Base-by-base conservation (phyloP, 1,140 invertebrate species). In the Dendroctonus valens region DNA sequence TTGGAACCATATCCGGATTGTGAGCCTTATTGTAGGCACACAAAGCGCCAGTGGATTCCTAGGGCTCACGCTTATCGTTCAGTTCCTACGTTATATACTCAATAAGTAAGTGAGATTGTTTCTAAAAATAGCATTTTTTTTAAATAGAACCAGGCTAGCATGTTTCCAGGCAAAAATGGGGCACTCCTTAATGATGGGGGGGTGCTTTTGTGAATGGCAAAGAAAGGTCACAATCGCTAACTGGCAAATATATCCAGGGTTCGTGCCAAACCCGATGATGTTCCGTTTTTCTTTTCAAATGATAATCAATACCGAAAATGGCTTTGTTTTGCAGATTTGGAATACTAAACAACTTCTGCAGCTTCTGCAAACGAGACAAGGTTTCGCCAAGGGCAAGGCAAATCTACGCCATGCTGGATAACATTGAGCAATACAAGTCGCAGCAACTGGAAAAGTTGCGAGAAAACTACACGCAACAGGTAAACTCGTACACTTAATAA, bases 381-480 rank as follows among this genome's bases (percentile, higher is more conserved):
- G 83, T 85, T 37, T 89, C 89, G 7, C 90, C 91, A 5, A 83
- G 90, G 53, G 87, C 90, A 7, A 84, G 87, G 50, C 92, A 96
- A 76, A 89, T 96, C 52, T 91, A 90, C 73, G 87, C 86, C 61
- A 90, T 92, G 86, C 79, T 95, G 69, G 93, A 96, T 74, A 93
- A 89, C 76, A 92, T 96, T 66, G 93, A 96, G 77, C 87, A 89
- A 58, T 94, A 95, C 78, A 94, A 94, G 79, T 89, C 88, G 66
- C 90, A 90, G 74, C 93, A 96, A 75, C 80, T 96, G 62, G 92
- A 94, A 76, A 85, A 89, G 69, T 80, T 97, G 46, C 82, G 93
- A 3, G 93, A 97, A 73, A 96, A 97, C 79, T 97, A 97, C 75
- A 89, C 91, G 11, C 86, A 89, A 77, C 94, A 97, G 83, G 90